These are phyloP conservation scores for Aricia artaxerxes DNA, from an alignment of 2,888 invertebrate genomes.

Conservation along the genomic window DNA sequence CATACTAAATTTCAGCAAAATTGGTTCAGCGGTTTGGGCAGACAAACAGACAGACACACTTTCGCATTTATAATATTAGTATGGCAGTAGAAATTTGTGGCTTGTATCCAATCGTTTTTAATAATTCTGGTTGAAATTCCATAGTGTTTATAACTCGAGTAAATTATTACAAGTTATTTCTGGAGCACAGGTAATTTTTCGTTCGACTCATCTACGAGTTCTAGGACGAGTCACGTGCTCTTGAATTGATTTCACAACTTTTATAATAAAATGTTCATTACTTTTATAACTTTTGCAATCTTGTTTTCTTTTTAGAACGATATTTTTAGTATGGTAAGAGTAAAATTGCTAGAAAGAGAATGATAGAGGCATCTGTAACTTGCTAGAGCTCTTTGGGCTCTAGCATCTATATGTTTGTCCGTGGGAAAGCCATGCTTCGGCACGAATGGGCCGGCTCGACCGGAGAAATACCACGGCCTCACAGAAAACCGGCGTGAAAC, in stretches of 20 bases:
- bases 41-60: neutral
- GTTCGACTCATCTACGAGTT: neutral
- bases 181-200: slow-evolving; percentile 11
- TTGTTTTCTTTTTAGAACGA: no score
- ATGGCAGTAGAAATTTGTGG: neutral
- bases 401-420: no score
- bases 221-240: neutral
- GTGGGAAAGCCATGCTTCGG: no score
- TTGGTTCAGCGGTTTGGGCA: neutral
- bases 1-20: no score
- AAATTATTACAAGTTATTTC: slow-evolving; percentile 7
- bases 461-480: no score
- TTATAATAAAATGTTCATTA: neutral
- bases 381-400: no score
- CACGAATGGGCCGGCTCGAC: no score
- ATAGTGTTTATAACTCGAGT: neutral
- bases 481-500: no score
- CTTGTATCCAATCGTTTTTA: neutral
- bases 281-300: neutral
- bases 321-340: no score
- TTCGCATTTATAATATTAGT: neutral
- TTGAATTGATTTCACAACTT: neutral
- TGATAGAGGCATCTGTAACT: no score
- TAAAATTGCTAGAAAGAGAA: no score
- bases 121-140: neutral